phyloP scores from a whole-genome alignment of 2,113 vertebrate species.

The Cephalopterus ornatus region DNA sequence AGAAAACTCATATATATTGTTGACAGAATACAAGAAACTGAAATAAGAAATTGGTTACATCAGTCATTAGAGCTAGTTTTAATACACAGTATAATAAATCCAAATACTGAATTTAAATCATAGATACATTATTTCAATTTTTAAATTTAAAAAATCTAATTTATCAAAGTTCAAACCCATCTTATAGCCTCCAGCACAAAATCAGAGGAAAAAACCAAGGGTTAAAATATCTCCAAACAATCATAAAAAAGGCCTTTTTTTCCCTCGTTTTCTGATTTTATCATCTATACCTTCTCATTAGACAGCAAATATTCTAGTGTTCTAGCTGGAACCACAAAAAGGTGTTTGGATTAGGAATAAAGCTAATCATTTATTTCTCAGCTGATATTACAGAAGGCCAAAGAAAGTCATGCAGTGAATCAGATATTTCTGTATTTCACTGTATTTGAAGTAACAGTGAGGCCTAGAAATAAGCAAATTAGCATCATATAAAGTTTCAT shows the following conservation, averaged over 20 bases:
- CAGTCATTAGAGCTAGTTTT: not conserved
- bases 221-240: not conserved
- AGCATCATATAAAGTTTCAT: not conserved
- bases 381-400: not conserved
- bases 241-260: not conserved
- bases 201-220: not conserved
- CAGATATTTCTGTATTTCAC: not conserved
- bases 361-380: not conserved
- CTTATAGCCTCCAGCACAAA: not conserved
- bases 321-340: not conserved
- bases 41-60: not conserved
- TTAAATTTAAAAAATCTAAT: not conserved
- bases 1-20: not conserved
- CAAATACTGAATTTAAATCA: not conserved
- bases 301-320: not conserved
- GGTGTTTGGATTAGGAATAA: not conserved
- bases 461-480: not conserved
- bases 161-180: not conserved
- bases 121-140: not conserved
- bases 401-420: not conserved
- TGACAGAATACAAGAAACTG: not conserved
- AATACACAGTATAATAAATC: not conserved
- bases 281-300: not conserved
- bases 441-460: not conserved
- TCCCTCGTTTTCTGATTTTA: not conserved